Evolutionary conservation across 2,888 invertebrate genomes (phyloP).

Genomic region (Phrixothrix hirtus): DNA sequence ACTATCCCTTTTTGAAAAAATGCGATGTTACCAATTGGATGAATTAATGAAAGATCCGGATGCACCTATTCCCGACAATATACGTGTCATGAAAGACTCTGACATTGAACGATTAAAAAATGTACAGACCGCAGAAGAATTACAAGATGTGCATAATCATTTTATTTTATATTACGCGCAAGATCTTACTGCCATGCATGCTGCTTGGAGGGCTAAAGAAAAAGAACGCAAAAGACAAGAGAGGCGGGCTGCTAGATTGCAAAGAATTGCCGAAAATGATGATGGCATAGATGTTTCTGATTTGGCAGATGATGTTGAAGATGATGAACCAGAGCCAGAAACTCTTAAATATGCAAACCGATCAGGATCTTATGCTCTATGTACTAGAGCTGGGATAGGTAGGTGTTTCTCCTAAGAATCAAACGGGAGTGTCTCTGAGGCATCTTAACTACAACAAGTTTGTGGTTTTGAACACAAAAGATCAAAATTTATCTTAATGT

Average conservation of each 20-base stretch:
- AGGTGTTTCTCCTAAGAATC: conserved; percentile 31
- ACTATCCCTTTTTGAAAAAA: conserved; percentile 80
- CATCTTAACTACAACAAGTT: too few species aligned
- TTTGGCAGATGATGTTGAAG: conserved; percentile 61
- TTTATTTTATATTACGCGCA: conserved; percentile 91
- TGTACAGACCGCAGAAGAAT: conserved; percentile 85
- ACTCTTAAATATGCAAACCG: conserved; percentile 83
- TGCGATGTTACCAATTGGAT: conserved; percentile 89
- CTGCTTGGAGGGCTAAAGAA: conserved; percentile 68
- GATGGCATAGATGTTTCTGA: conserved; percentile 67
- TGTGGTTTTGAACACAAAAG: too few species aligned
- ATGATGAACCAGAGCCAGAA: conserved; percentile 63
- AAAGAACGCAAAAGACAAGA: conserved; percentile 65
- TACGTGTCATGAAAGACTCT: conserved; percentile 81
- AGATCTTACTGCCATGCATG: conserved; percentile 83
- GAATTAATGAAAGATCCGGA: conserved; percentile 80
- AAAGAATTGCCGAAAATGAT: conserved; percentile 63
- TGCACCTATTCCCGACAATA: conserved; percentile 79
- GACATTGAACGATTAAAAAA: conserved; percentile 78
- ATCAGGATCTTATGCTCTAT: conserved; percentile 87
- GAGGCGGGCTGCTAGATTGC: conserved; percentile 55
- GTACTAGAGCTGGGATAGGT: conserved; percentile 82
- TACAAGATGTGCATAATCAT: conserved; percentile 91
- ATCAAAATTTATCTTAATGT: too few species aligned
- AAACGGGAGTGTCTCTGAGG: too few species aligned